Evolutionary conservation across 2,888 invertebrate genomes (phyloP).

Genomic region (Drosophila mimetica): DNA sequence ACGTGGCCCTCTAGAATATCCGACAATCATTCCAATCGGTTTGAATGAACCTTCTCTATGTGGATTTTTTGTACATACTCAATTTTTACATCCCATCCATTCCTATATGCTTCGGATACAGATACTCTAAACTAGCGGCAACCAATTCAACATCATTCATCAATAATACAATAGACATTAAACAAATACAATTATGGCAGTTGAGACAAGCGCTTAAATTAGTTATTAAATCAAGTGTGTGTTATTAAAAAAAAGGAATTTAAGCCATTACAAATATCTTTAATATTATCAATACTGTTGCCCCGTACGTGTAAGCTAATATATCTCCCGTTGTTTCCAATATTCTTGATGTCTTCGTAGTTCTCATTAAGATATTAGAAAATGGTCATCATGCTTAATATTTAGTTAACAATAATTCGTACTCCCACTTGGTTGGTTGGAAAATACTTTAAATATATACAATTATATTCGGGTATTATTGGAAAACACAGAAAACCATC

Average conservation of each 20-base stretch:
- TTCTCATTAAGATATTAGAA: conserved; percentile 30
- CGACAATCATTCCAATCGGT: conserved; percentile 22
- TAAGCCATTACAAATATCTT: conserved; percentile 42
- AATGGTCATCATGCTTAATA: conserved; percentile 75
- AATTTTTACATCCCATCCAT: conserved; percentile 32
- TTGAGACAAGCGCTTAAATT: conserved; percentile 72
- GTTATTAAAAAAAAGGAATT: conserved; percentile 23
- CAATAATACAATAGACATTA: conserved; percentile 44
- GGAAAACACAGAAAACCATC: conserved; percentile 77
- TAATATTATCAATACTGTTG: conserved; percentile 67
- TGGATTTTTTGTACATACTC: conserved; percentile 49
- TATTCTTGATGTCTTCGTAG: conserved; percentile 25
- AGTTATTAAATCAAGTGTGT: conserved; percentile 20
- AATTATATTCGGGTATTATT: conserved; percentile 64
- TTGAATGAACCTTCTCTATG: conserved; percentile 17
- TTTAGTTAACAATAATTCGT: conserved; percentile 73
- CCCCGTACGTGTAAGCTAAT: conserved; percentile 22
- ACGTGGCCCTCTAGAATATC: conserved; percentile 44
- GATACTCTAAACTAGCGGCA: conserved; percentile 39
- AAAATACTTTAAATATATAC: conserved; percentile 41
- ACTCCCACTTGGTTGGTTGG: conserved; percentile 11
- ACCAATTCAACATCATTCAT: conserved; percentile 47
- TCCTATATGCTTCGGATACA: conserved; percentile 12
- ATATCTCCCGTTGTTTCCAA: background rate
- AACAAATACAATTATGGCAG: conserved; percentile 66